These are phyloP conservation scores for Coptodon rendalli DNA, from an alignment of 2,113 vertebrate species.

Conservation along the genomic window DNA sequence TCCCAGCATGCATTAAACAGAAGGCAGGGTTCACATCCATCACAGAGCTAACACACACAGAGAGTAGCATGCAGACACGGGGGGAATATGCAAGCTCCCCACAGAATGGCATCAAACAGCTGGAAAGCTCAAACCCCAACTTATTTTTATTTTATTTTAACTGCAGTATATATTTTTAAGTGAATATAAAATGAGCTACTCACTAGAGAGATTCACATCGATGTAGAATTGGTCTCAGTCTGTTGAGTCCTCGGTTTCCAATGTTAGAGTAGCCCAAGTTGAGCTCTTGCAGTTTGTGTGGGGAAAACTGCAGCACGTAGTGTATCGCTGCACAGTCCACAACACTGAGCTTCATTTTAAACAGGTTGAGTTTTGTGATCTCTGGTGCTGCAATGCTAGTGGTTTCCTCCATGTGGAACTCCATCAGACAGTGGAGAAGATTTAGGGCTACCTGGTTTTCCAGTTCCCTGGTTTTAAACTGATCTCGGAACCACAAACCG, in stretches of 20 bases:
- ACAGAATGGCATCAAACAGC: neutral
- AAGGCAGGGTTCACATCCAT: neutral
- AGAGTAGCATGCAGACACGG: neutral
- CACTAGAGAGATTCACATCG: conserved; percentile 66
- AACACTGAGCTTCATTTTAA: conserved; percentile 65
- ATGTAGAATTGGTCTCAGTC: conserved; percentile 55
- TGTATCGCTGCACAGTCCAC: conserved; percentile 66
- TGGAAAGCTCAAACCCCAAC: neutral
- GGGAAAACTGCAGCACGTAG: conserved; percentile 62
- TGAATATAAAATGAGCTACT: conserved; percentile 13
- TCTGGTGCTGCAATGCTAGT: conserved; percentile 42
- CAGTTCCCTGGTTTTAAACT: conserved; percentile 38
- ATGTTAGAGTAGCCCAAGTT: conserved; percentile 71
- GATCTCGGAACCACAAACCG: conserved; percentile 52
- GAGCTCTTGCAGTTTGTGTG: conserved; percentile 48
- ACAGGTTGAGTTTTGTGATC: conserved; percentile 61
- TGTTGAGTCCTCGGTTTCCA: conserved; percentile 53
- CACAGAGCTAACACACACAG: neutral
- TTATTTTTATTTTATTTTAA: neutral
- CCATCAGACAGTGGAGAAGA: conserved; percentile 65
- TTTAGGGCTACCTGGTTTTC: conserved; percentile 51
- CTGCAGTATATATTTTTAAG: neutral
- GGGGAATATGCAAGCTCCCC: neutral
- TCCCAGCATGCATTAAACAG: neutral
- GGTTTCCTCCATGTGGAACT: conserved; percentile 45